phyloP scores from a whole-genome alignment of 2,888 invertebrate species.

The Tenodera sinensis region DNA sequence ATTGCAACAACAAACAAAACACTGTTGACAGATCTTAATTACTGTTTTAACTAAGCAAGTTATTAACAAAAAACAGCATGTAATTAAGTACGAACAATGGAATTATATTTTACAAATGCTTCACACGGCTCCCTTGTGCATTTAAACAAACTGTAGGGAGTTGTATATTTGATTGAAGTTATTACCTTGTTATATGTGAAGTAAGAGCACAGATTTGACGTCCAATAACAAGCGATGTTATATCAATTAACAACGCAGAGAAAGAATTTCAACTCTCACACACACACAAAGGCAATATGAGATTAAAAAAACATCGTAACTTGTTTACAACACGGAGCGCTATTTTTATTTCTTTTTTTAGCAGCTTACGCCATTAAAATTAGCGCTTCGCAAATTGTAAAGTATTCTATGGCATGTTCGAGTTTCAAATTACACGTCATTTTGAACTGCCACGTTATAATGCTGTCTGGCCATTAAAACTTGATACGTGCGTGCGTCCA shows the following conservation, averaged over 20 bases:
- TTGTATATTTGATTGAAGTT: background rate
- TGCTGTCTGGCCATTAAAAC: too few relatives aligned
- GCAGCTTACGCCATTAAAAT: background rate
- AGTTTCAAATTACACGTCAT: background rate
- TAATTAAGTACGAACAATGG: too few relatives aligned
- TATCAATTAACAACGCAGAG: background rate
- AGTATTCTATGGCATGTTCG: background rate
- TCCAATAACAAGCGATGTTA: background rate
- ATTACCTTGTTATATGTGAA: background rate
- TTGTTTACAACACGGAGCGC: background rate
- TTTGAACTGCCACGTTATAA: background rate
- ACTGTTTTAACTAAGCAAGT: too few relatives aligned
- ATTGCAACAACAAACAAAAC: too few relatives aligned
- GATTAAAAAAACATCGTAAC: background rate
- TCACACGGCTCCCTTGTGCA: too few relatives aligned
- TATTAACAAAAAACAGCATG: too few relatives aligned
- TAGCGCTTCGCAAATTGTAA: background rate
- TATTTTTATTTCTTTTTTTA: background rate
- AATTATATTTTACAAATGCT: too few relatives aligned
- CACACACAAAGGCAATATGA: background rate
- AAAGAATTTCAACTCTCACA: background rate
- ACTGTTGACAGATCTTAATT: too few relatives aligned
- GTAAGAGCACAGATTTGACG: background rate
- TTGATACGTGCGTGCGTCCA: too few relatives aligned
- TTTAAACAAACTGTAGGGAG: too few relatives aligned